These are phyloP conservation scores for Coreoperca whiteheadi DNA, from an alignment of 2,113 vertebrate genomes.

Conservation along the genomic window DNA sequence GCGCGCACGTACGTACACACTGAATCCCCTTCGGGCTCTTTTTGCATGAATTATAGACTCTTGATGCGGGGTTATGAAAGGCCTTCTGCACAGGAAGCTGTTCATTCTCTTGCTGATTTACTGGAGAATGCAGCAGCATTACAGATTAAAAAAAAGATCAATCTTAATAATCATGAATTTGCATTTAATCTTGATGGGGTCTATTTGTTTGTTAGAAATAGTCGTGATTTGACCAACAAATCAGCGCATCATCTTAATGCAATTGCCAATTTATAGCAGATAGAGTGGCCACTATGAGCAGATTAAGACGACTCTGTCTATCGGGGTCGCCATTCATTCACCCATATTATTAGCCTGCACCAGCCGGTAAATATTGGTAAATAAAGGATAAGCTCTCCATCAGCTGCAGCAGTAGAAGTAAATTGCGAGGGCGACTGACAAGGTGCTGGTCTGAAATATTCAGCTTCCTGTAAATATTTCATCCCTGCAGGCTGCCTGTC, in stretches of 20 bases:
- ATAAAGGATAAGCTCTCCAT: slow-evolving; percentile 67
- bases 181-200: background rate
- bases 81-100: slow-evolving; percentile 86
- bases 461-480: slow-evolving; percentile 76
- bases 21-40: slow-evolving; percentile 87
- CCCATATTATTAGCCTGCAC: slow-evolving; percentile 43
- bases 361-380: slow-evolving; percentile 60
- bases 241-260: background rate
- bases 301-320: slow-evolving; percentile 43
- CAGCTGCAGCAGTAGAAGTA: slow-evolving; percentile 49
- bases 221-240: slow-evolving; percentile 7
- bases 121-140: slow-evolving; percentile 18
- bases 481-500: slow-evolving; percentile 61
- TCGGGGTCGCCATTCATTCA: slow-evolving; percentile 47
- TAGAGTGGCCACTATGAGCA: background rate
- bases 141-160: background rate
- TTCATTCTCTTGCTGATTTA: slow-evolving; percentile 85
- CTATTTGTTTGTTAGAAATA: background rate
- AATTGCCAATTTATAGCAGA: background rate
- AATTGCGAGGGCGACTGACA: slow-evolving; percentile 66
- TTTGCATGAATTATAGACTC: slow-evolving; percentile 91
- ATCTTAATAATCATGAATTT: slow-evolving; percentile 12
- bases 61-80: slow-evolving; percentile 87
- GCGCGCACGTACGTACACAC: slow-evolving; percentile 49
- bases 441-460: slow-evolving; percentile 77